Evolutionary conservation across 2,113 vertebrate species (phyloP).

Genomic region (Sander vitreus): DNA sequence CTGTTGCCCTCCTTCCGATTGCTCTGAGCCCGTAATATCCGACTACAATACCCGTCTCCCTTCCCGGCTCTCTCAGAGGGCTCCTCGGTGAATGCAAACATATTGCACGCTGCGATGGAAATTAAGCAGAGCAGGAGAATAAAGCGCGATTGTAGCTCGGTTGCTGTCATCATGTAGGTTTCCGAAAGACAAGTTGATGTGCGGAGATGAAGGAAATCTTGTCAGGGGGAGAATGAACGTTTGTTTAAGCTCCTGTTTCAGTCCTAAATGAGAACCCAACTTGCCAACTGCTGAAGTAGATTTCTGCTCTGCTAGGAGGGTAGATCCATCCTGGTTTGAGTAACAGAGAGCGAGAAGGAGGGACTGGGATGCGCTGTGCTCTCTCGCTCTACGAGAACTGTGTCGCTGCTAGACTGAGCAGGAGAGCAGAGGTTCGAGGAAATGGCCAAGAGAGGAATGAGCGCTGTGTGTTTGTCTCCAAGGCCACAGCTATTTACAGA

Average conservation of each 20-base stretch:
- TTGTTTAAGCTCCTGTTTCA: conserved; percentile 26
- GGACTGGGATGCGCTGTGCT: conserved; percentile 67
- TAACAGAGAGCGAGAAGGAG: conserved; percentile 39
- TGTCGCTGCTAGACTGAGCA: conserved; percentile 83
- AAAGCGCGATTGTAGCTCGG: conserved; percentile 78
- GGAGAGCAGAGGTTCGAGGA: conserved; percentile 75
- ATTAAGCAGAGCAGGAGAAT: conserved; percentile 86
- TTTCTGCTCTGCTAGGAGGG: conserved; percentile 64
- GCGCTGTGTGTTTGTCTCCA: conserved; percentile 75
- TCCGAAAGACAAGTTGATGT: conserved; percentile 28
- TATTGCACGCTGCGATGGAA: conserved; percentile 82
- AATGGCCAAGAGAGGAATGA: conserved; percentile 58
- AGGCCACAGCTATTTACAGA: conserved; percentile 61
- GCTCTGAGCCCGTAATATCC: conserved; percentile 93
- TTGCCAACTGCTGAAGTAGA: conserved; percentile 66
- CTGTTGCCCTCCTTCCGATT: conserved; percentile 91
- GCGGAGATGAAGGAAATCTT: conserved; percentile 4
- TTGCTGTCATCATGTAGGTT: conserved; percentile 69
- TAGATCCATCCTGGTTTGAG: conserved; percentile 76
- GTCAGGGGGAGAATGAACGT: not conserved
- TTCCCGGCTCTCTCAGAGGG: conserved; percentile 90
- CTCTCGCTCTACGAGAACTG: conserved; percentile 81
- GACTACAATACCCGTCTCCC: conserved; percentile 95
- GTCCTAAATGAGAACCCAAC: conserved; percentile 60
- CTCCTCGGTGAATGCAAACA: conserved; percentile 91